These are phyloP conservation scores for Ptychoptera albimana DNA, from an alignment of 2,888 invertebrate species.

Conservation along the genomic window DNA sequence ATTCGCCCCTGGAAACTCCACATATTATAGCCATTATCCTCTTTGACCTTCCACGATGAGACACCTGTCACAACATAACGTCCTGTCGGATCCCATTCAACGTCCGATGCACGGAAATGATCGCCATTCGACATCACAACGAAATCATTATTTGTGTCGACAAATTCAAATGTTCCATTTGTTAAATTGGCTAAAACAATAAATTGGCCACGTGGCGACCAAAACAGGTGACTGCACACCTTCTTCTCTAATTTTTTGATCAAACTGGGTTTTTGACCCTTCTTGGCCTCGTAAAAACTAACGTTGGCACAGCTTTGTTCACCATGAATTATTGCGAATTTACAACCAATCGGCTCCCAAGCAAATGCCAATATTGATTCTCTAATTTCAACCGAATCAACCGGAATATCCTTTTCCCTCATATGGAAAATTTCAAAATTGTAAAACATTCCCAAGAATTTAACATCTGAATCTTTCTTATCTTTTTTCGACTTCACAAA, in stretches of 20 bases:
- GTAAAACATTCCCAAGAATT: slow-evolving; percentile 93
- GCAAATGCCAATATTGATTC: slow-evolving; percentile 87
- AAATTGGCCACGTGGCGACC: slow-evolving; percentile 93
- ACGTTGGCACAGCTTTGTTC: slow-evolving; percentile 66
- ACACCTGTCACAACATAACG: slow-evolving; percentile 92
- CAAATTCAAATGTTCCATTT: slow-evolving; percentile 84
- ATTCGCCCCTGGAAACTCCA: slow-evolving; percentile 91
- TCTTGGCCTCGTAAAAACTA: slow-evolving; percentile 84
- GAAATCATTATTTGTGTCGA: slow-evolving; percentile 87
- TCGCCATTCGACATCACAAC: slow-evolving; percentile 88
- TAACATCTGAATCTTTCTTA: slow-evolving; percentile 75
- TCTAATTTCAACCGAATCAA: slow-evolving; percentile 93
- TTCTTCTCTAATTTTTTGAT: slow-evolving; percentile 81
- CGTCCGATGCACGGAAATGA: slow-evolving; percentile 84
- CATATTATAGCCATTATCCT: slow-evolving; percentile 84
- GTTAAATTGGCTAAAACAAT: slow-evolving; percentile 82
- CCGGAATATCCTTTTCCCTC: slow-evolving; percentile 93
- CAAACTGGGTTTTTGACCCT: slow-evolving; percentile 74
- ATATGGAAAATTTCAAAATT: slow-evolving; percentile 99
- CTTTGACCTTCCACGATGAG: slow-evolving; percentile 90
- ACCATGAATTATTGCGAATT: slow-evolving; percentile 94
- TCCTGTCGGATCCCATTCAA: slow-evolving; percentile 99
- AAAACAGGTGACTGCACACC: slow-evolving; percentile 82
- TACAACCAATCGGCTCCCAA: slow-evolving; percentile 94
- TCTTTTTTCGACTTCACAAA: slow-evolving; percentile 85